These are phyloP conservation scores for Porphyrio hochstetteri DNA, from an alignment of 2,113 vertebrate genomes.

Conservation along the genomic window DNA sequence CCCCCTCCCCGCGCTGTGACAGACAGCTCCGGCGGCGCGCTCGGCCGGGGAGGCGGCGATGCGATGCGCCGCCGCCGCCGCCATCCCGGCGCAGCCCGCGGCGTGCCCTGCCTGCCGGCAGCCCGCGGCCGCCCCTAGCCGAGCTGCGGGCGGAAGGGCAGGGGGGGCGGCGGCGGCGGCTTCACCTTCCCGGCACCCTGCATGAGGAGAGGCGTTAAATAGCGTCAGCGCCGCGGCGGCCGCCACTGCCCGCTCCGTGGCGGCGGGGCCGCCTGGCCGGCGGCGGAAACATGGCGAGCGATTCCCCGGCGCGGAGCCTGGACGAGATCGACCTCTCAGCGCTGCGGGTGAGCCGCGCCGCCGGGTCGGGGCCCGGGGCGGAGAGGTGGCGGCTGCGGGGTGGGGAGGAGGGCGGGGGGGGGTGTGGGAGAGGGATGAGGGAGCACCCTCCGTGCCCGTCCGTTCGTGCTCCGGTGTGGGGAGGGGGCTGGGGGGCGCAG, in stretches of 20 bases:
- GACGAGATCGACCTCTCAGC: constrained; percentile 97
- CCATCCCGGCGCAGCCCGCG: not conserved
- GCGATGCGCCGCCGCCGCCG: not conserved
- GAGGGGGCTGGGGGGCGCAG: not conserved
- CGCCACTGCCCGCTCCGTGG: constrained; percentile 4
- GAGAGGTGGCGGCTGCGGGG: too few species aligned
- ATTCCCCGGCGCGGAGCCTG: constrained; percentile 94
- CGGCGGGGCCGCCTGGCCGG: constrained; percentile 36
- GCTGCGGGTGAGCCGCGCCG: constrained; percentile 83
- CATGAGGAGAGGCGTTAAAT: constrained; percentile 54
- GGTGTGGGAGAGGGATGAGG: not conserved
- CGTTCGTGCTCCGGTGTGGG: not conserved
- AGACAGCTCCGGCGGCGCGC: not conserved
- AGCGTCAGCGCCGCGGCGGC: constrained; percentile 27
- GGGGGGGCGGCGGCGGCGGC: not conserved
- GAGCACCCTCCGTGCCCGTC: not conserved
- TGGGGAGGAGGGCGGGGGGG: too few species aligned
- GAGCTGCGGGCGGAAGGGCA: not conserved
- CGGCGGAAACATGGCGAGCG: constrained; percentile 90
- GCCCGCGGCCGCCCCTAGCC: not conserved
- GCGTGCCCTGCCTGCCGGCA: not conserved
- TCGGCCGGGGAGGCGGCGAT: not conserved
- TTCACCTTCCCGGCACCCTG: not conserved
- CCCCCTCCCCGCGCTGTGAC: not conserved
- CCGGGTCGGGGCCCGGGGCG: not conserved